Evolutionary conservation across 2,797 vertebrate species (phyloP).

Genomic region (Ammospiza maritima): DNA sequence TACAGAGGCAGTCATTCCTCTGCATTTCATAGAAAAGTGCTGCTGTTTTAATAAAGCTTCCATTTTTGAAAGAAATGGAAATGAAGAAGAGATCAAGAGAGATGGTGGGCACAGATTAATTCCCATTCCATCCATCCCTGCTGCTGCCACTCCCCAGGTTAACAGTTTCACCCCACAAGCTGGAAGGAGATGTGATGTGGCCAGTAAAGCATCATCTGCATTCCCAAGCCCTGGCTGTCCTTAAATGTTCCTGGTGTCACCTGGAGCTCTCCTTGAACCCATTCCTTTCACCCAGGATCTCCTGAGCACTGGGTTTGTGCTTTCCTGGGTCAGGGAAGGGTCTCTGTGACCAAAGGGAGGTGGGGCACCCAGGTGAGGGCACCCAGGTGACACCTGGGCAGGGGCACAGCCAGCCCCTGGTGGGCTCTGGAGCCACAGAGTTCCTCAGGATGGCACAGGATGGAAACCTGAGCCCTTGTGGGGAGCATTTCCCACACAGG

Average conservation of each 20-base stretch:
- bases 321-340: accelerated
- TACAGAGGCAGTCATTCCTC: slow-evolving; percentile 30
- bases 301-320: accelerated
- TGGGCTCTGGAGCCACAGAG: background rate
- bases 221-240: background rate
- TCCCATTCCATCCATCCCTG: background rate
- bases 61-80: slow-evolving; percentile 42
- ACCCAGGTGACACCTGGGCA: background rate
- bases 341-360: background rate
- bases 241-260: background rate
- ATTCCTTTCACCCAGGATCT: background rate
- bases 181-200: background rate
- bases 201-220: background rate
- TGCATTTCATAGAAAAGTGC: slow-evolving; percentile 33
- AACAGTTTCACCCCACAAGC: background rate
- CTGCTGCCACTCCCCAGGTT: background rate
- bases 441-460: background rate
- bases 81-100: slow-evolving; percentile 44
- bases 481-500: accelerated
- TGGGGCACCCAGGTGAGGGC: background rate
- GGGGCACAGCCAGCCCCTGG: background rate
- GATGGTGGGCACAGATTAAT: slow-evolving; percentile 9
- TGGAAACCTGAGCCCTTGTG: background rate
- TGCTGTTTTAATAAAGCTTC: slow-evolving; percentile 49
- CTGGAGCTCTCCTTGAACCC: background rate